Evolutionary conservation across 2,888 invertebrate species (phyloP).

Genomic region (Rhagonycha lutea): DNA sequence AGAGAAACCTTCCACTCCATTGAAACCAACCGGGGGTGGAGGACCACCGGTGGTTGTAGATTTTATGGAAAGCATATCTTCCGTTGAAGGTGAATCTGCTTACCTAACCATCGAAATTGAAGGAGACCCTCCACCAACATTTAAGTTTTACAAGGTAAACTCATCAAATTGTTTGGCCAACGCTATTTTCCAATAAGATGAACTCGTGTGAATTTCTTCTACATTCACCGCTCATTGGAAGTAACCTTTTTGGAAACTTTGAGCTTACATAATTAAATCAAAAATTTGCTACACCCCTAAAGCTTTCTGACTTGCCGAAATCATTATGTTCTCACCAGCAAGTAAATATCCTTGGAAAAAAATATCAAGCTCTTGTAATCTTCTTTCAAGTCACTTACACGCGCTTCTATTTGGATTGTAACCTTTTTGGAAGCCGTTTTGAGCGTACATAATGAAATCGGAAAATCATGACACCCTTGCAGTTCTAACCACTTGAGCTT

Average conservation of each 20-base stretch:
- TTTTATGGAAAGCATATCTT: slow-evolving; percentile 93
- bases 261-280: too few relatives aligned
- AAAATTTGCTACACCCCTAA: too few relatives aligned
- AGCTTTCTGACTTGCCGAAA: too few relatives aligned
- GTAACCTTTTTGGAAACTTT: neutral
- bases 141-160: slow-evolving; percentile 85
- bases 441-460: neutral
- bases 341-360: too few relatives aligned
- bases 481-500: neutral
- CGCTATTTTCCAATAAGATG: neutral
- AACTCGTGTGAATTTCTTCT: neutral
- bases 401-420: neutral
- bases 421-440: neutral
- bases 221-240: neutral
- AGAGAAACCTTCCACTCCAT: slow-evolving; percentile 88
- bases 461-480: neutral
- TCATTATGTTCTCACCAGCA: too few relatives aligned
- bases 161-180: neutral
- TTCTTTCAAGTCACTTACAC: too few relatives aligned
- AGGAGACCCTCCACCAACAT: slow-evolving; percentile 92
- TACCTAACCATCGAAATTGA: slow-evolving; percentile 92
- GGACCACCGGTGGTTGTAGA: slow-evolving; percentile 86
- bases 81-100: slow-evolving; percentile 94
- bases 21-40: slow-evolving; percentile 76
- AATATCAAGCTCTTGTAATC: neutral